These are phyloP conservation scores for Drosophila multiciliata DNA, from an alignment of 2,888 invertebrate species.

Conservation along the genomic window DNA sequence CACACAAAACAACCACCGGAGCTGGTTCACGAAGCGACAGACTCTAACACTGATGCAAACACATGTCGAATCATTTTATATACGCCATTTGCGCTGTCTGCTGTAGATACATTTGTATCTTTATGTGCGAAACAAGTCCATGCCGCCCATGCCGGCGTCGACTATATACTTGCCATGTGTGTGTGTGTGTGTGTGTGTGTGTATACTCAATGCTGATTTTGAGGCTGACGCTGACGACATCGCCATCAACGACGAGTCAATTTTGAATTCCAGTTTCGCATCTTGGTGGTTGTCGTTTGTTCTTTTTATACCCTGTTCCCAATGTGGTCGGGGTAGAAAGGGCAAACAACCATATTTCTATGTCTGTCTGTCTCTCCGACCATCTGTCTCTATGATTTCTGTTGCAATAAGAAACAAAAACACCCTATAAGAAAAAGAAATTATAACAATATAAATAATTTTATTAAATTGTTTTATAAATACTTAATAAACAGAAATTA, in stretches of 20 bases:
- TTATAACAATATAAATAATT: too few relatives aligned
- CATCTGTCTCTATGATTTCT: background rate
- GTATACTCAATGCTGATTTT: constrained; percentile 27
- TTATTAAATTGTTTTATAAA: too few relatives aligned
- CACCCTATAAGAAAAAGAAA: too few relatives aligned
- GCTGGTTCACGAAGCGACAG: constrained; percentile 33
- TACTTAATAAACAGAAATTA: background rate
- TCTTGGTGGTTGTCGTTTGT: constrained; percentile 52
- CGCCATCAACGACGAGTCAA: constrained; percentile 71
- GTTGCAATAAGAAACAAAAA: background rate
- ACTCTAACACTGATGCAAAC: constrained; percentile 27
- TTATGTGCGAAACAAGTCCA: constrained; percentile 78
- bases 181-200: constrained; percentile 7
- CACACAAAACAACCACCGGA: constrained; percentile 68
- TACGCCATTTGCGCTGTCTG: constrained; percentile 77
- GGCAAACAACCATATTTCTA: background rate
- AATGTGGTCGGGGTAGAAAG: background rate
- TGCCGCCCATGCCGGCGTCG: constrained; percentile 24
- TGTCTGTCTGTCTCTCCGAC: background rate
- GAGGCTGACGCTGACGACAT: constrained; percentile 59
- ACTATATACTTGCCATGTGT: constrained; percentile 18
- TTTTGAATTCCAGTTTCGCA: constrained; percentile 70
- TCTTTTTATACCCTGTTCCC: constrained; percentile 12
- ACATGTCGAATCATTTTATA: constrained; percentile 81
- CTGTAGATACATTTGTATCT: constrained; percentile 80